Percentiles rank a stretch among this genome's conserved stretches.
phyloP scores from a whole-genome alignment of 53 echinoderm and acorn worm species.

The Apostichopus leukothele region DNA sequence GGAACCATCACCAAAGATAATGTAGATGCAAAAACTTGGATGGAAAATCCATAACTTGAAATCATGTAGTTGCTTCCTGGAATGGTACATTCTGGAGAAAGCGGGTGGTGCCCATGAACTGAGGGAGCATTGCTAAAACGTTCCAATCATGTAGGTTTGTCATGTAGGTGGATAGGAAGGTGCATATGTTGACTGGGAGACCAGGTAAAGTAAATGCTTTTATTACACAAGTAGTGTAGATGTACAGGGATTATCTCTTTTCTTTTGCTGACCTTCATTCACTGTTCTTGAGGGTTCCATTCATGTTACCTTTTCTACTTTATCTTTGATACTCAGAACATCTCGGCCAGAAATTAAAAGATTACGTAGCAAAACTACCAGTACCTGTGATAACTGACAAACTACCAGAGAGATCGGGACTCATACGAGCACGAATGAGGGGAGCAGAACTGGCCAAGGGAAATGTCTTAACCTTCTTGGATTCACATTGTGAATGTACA shows the following conservation, averaged over 20 bases:
- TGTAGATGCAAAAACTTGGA: too few species aligned
- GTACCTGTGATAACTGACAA: slow-evolving; percentile 75
- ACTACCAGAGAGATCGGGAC: slow-evolving; percentile 85
- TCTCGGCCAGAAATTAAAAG: slow-evolving; percentile 79
- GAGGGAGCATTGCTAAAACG: too few species aligned
- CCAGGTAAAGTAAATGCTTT: too few species aligned
- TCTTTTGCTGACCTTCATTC: slow-evolving; percentile 78
- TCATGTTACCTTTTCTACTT: background rate
- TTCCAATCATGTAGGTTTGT: too few species aligned
- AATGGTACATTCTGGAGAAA: too few species aligned
- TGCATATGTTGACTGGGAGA: too few species aligned
- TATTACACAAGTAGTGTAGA: too few species aligned
- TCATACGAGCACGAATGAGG: slow-evolving; percentile 80
- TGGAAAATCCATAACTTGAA: too few species aligned
- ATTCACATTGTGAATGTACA: slow-evolving; percentile 96
- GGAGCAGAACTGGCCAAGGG: slow-evolving; percentile 93
- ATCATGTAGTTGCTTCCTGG: too few species aligned
- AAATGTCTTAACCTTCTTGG: slow-evolving; percentile 83
- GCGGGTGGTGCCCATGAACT: too few species aligned
- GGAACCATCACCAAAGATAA: too few species aligned
- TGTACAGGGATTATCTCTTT: background rate
- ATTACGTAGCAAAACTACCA: slow-evolving; percentile 77
- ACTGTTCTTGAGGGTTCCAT: background rate
- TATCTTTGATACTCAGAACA: slow-evolving; percentile 60
- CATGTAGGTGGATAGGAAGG: too few species aligned